Conservation (phyloP, 2,113 vertebrate species). For the Ceyx cyanopectus region DNA sequence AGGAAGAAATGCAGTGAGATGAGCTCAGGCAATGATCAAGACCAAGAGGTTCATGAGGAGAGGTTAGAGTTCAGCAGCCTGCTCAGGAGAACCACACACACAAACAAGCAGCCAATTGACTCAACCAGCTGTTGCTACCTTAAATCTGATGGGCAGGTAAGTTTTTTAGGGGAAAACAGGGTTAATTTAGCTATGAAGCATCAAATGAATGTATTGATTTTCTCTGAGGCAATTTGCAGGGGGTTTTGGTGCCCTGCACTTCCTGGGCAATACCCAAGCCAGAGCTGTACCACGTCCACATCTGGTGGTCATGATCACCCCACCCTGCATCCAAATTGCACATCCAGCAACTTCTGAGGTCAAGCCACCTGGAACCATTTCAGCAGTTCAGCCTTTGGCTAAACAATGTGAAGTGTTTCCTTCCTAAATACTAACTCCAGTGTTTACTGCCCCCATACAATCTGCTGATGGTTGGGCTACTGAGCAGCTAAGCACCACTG, state of each 20-base stretch:
- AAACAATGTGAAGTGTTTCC: slow-evolving; percentile 45
- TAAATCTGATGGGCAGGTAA: neutral
- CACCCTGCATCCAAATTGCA: neutral
- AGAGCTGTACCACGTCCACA: neutral
- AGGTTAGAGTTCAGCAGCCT: neutral
- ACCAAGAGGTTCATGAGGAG: neutral
- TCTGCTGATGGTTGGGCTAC: neutral
- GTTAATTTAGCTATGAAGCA: neutral
- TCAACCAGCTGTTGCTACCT: neutral
- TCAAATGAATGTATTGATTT: neutral
- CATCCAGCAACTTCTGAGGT: neutral
- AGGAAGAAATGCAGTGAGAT: neutral
- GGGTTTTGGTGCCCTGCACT: neutral
- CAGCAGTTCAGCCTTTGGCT: neutral
- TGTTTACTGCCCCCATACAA: neutral
- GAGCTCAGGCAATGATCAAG: neutral
- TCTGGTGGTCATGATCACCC: neutral
- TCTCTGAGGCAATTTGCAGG: neutral
- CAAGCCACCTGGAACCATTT: neutral
- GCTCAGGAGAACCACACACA: neutral
- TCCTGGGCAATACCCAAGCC: neutral
- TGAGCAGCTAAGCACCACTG: neutral
- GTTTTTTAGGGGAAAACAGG: neutral
- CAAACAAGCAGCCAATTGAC: neutral
- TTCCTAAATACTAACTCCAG: slow-evolving; percentile 19